Conservation (phyloP, 2,888 invertebrate genomes). For the Rutpela maculata region DNA sequence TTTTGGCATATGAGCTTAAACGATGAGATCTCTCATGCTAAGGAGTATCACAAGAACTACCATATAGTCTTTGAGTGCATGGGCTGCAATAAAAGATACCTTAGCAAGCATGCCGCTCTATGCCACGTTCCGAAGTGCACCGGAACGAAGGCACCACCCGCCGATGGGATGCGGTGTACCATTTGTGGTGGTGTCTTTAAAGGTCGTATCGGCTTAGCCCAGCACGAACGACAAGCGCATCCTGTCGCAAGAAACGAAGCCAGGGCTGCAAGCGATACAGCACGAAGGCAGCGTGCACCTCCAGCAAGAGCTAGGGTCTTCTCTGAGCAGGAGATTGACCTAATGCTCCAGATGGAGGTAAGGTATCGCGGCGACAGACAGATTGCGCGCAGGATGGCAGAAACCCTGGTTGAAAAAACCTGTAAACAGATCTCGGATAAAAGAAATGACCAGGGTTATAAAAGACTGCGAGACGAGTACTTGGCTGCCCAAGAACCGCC, state of each 20-base stretch:
- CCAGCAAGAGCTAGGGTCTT: not conserved
- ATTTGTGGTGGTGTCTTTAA: too few species aligned
- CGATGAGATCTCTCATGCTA: too few species aligned
- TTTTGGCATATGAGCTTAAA: too few species aligned
- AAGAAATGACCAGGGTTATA: not conserved
- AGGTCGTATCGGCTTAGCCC: too few species aligned
- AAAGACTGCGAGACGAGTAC: not conserved
- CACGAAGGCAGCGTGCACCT: not conserved
- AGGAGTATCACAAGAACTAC: too few species aligned
- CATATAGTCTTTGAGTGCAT: too few species aligned
- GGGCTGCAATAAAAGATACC: too few species aligned
- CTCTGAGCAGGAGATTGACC: not conserved
- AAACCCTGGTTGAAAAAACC: not conserved
- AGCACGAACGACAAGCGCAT: not conserved
- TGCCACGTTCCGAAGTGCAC: too few species aligned
- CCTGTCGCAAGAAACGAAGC: conserved; percentile 10
- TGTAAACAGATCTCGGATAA: not conserved
- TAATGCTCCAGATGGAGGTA: too few species aligned
- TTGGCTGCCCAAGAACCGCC: not conserved
- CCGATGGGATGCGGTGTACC: too few species aligned
- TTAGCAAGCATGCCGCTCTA: too few species aligned
- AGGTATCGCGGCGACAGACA: not conserved
- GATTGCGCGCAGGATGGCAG: not conserved
- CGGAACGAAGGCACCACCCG: too few species aligned
- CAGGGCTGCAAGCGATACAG: conserved; percentile 7